Base-by-base conservation (phyloP, 1,140 invertebrate genomes). In the honey bee (Apis mellifera) region DNA sequence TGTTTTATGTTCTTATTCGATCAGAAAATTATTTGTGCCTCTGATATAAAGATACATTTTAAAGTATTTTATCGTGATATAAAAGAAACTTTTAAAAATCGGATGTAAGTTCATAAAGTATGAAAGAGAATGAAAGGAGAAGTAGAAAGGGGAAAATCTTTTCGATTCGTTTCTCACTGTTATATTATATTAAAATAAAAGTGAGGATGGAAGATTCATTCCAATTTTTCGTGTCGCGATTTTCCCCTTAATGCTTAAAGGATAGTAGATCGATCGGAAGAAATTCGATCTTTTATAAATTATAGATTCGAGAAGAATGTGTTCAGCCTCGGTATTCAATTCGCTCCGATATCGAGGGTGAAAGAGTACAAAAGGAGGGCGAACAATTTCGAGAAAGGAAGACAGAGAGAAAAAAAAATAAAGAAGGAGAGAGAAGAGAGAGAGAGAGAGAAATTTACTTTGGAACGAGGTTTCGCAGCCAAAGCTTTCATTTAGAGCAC, bases 401-500 rank as follows among this genome's bases (percentile, higher is more conserved):
- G 12, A 71, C 21, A 48, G 48, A 21, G 23, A 72, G 50, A 32
- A 11, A 72, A 19, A 57, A 1, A 64, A 62, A 68, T 23, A 68
- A 42, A 42, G 4, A 42, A 5, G 59, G 26, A 32, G 21, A 42
- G 9, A 71, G 26, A 48, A n/a, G n/a, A n/a, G 19, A 26, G 23
- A 72, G 23, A 55, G 19, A 72, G 26, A 57, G 4, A 64, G 71
- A 68, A 54, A 68, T 32, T 52, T 55, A 32, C 17, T 54, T 26
- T 11, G 12, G 23, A 12, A 1, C 42, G 21, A 55, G 50, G 11
- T 11, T 4, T 12, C 17, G 13, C 59, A 50, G 54, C n/a, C 52
- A 57, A 81, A 76, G 79, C 32, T 81, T 75, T 59, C 77, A 79
- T 23, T 72, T 74, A 68, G 72, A 81, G n/a, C 23, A 50, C 19